Evolutionary conservation across 2,888 invertebrate genomes (phyloP).

Genomic region (Ellobium chinense): DNA sequence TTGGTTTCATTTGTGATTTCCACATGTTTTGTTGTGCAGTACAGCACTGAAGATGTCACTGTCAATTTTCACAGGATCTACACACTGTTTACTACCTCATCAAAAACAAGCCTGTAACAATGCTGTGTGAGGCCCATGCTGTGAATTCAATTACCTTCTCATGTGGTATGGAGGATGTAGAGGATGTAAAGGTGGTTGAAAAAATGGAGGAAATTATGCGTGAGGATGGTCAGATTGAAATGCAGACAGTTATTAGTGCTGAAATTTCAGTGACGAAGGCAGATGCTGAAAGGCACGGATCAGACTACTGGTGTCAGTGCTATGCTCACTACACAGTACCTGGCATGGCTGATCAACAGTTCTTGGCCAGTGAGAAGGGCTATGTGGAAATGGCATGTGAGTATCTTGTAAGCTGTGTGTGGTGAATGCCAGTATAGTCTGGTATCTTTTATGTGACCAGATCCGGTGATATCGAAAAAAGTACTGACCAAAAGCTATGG

Average conservation of each 20-base stretch:
- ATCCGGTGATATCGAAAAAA: no score
- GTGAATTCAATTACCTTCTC: constrained; percentile 47
- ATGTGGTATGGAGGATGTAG: constrained; percentile 29
- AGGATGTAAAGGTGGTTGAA: not conserved
- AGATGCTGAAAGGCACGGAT: constrained; percentile 35
- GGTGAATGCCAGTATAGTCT: no score
- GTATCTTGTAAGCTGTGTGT: constrained; percentile 29
- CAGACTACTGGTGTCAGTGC: constrained; percentile 49
- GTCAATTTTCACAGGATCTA: constrained; percentile 31
- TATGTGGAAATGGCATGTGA: constrained; percentile 47
- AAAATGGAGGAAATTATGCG: not conserved
- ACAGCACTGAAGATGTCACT: no score
- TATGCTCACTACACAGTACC: constrained; percentile 27
- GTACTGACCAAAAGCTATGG: no score
- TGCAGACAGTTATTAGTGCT: constrained; percentile 19
- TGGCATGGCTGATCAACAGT: constrained; percentile 8
- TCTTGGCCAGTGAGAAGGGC: constrained; percentile 37
- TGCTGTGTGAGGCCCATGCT: constrained; percentile 39
- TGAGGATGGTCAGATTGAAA: not conserved
- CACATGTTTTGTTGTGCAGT: not conserved
- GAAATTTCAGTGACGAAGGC: constrained; percentile 34
- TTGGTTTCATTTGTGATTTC: not conserved
- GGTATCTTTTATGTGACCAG: no score
- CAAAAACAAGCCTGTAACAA: constrained; percentile 33
- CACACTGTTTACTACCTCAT: constrained; percentile 41